Base-by-base conservation (phyloP, 2,888 invertebrate species). In the Pilophorus perplexus region DNA sequence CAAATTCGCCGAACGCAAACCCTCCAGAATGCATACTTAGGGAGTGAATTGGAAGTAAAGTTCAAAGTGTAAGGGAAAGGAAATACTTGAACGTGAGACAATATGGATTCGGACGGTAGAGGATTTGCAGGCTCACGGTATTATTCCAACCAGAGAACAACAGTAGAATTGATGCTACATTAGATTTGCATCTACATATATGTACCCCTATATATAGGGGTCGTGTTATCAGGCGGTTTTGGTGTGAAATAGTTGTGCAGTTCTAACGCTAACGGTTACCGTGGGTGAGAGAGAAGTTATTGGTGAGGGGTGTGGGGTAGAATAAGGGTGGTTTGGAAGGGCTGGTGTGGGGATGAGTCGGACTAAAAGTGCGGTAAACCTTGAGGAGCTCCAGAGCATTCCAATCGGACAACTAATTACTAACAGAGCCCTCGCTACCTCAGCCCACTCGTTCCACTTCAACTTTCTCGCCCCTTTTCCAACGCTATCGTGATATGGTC, bases 301-400 rank as follows among this genome's bases (percentile, higher is more conserved):
- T 33, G 33, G 33, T 8, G 33, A 33, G 52, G 52, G 18, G 52
- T 46, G 46, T 28, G 52, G 28, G 28, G 52, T 25, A 28, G 52
- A 28, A 46, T 46, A 25, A 18, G 28, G 16, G 18, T 25, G 28
- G 6, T 33, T 6, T 33, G 33, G 6, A 33, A 12, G 33, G 12
- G 12, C 6, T 6, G 33, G 33, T 33, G 33, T 33, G 6, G 6
- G 14, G 27, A 50, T 18, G 28, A 28, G 25, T 52, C 52, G 28
- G 52, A 52, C 52, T 52, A 52, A 52, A 52, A 28, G 52, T 52
- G 52, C 52, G 52, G 52, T 52, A 52, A 52, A 16, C 52, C 52
- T 52, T 52, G 52, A 52, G 52, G 18, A 52, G 52, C 52, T 52
- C 28, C 52, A 28, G 28, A 52, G 52, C 52, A 52, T 52, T 52